These are phyloP conservation scores for Cyprinus carpio DNA, from an alignment of 2,113 vertebrate genomes.

Conservation along the genomic window DNA sequence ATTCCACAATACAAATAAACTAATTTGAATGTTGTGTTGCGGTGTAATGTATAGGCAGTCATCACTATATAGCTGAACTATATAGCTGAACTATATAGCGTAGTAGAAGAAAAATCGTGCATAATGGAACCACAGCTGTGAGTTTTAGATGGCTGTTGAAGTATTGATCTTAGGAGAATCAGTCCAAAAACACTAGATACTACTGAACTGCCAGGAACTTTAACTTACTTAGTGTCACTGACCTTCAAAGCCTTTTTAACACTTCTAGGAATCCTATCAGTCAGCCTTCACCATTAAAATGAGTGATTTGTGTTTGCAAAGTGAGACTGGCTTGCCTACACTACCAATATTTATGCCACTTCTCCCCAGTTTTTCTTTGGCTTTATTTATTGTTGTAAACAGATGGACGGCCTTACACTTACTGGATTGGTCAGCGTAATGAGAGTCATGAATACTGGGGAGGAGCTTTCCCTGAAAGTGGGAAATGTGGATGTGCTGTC, in stretches of 20 bases:
- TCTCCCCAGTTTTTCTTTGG: background rate
- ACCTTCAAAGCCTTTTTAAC: background rate
- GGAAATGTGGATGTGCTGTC: constrained; percentile 90
- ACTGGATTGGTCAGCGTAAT: constrained; percentile 91
- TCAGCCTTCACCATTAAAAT: background rate
- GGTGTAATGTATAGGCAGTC: background rate
- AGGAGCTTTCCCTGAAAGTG: constrained; percentile 87
- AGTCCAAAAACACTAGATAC: background rate
- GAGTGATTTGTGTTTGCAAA: background rate
- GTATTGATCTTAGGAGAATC: background rate
- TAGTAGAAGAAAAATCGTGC: background rate
- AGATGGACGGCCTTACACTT: constrained; percentile 91
- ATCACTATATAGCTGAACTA: background rate
- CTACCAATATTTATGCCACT: background rate
- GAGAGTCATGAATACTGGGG: constrained; percentile 97
- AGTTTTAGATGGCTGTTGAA: background rate
- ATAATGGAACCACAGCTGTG: background rate
- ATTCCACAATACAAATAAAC: background rate
- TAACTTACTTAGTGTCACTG: background rate
- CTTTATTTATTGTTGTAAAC: constrained; percentile 31
- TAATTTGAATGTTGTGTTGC: background rate
- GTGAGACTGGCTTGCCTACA: background rate
- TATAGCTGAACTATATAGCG: background rate
- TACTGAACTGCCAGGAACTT: background rate
- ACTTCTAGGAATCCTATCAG: background rate